Evolutionary conservation across 2,113 vertebrate genomes (phyloP), one percentile per base, ranked within the genome.

Genomic region (Ia io): DNA sequence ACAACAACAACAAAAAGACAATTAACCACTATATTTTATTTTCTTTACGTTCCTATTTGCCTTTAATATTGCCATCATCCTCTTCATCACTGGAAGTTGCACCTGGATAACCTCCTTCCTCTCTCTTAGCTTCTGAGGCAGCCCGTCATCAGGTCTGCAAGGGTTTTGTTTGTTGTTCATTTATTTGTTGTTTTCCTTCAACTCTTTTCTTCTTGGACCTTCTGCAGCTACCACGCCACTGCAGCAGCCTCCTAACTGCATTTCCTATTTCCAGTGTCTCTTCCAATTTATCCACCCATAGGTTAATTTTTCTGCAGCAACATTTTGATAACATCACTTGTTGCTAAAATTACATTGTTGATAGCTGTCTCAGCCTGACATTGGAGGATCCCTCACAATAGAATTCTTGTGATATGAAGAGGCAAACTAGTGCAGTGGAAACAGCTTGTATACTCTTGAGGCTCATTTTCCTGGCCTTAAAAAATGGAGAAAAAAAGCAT

Each of bases 251-350:
- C 61, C 22, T 86, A 53, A 83, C 20, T 91, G 70, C 20, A 67
- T 79, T 71, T 51, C 73, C 14, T 74, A 87, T 53, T 89, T 86
- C 16, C 49, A 73, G 9, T 32, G n/a, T 12, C 37, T 94, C 35
- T 44, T 95, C 49, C 44, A 28, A 2, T 23, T 59, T 82, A 88
- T 73, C 37, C 40, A 86, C 49, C 30, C 30, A 18, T 37, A 65
- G 22, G 32, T 90, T 88, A 82, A 83, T 91, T 49, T 91, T 93
- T 53, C 53, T 67, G 51, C 51, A 90, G 86, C 85, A 92, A 80
- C 12, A 77, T 18, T 80, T 70, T 84, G 92, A 95, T 92, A 23
- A 10, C 22, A 70, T 90, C n/a, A 6, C 3, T 80, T 82, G 42
- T 32, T 89, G 85, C 61, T 80, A 71, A 84, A 63, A 71, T 25